Percentiles rank a stretch among this genome's conserved stretches.
Evolutionary conservation across 2,888 invertebrate species (phyloP).

Genomic region (Dryocosmus kuriphilus): DNA sequence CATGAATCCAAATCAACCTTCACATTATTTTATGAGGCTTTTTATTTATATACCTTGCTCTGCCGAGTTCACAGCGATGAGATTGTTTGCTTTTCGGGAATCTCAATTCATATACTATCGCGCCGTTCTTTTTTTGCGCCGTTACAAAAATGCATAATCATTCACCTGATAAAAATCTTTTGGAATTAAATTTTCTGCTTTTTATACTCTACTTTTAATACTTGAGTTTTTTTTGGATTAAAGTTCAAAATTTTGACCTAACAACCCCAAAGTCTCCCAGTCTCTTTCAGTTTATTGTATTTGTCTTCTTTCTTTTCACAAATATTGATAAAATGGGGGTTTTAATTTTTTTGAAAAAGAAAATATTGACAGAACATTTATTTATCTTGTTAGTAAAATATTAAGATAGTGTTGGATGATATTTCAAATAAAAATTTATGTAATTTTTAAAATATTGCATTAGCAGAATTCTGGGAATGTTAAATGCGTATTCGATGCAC

Average conservation of each 20-base stretch:
- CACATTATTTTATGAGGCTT: conserved; percentile 32
- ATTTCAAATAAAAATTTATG: too few species aligned
- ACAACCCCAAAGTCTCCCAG: not conserved
- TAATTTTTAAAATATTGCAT: too few species aligned
- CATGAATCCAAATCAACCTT: conserved; percentile 15
- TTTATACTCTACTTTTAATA: not conserved
- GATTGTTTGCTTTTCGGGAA: conserved; percentile 13
- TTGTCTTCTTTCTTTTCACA: not conserved
- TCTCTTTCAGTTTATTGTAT: not conserved
- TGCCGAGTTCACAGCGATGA: conserved; percentile 6
- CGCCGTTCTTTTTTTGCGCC: conserved; percentile 10
- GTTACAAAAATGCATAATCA: conserved; percentile 3
- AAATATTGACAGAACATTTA: too few species aligned
- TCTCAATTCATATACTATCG: not conserved
- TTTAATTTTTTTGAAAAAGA: too few species aligned
- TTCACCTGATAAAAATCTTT: conserved; percentile 8
- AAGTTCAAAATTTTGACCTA: not conserved
- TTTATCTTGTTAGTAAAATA: too few species aligned
- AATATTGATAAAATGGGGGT: not conserved
- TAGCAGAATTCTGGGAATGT: not conserved
- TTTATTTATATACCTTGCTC: conserved; percentile 32
- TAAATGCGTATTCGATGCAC: conserved; percentile 16
- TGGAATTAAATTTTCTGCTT: not conserved
- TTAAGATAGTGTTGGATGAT: too few species aligned
- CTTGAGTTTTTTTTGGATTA: not conserved